Evolutionary conservation across 1,140 invertebrate genomes (phyloP).

Genomic region (Cataglyphis hispanica): DNA sequence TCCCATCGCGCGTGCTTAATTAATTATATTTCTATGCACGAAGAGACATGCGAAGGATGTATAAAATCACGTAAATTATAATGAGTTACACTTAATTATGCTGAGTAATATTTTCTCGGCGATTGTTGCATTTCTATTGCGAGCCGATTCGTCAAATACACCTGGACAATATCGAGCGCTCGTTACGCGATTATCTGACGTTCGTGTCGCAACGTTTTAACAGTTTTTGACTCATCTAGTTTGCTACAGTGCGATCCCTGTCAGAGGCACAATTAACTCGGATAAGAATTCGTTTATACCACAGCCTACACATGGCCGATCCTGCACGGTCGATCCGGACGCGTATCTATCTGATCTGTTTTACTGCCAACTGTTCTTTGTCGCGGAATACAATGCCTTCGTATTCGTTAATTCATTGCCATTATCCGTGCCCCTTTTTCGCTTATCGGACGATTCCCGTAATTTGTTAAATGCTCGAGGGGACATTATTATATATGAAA

Average conservation of each 20-base stretch:
- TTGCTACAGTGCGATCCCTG: slow-evolving; percentile 21
- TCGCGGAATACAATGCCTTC: slow-evolving; percentile 33
- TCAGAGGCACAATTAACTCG: slow-evolving; percentile 60
- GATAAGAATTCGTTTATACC: slow-evolving; percentile 69
- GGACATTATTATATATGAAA: not conserved
- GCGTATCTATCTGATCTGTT: slow-evolving; percentile 56
- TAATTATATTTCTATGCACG: slow-evolving; percentile 20
- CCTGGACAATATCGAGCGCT: slow-evolving; percentile 20
- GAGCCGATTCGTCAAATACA: not conserved
- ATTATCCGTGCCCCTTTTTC: slow-evolving; percentile 14
- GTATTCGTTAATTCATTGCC: slow-evolving; percentile 38
- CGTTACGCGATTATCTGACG: slow-evolving; percentile 37
- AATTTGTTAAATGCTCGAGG: slow-evolving; percentile 43
- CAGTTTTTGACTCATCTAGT: slow-evolving; percentile 71
- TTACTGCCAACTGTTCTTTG: slow-evolving; percentile 55
- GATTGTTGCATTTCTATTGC: not conserved
- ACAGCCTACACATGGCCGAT: slow-evolving; percentile 29
- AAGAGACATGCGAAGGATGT: not conserved
- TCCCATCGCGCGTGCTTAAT: not conserved
- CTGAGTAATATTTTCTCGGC: not conserved
- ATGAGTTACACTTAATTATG: not conserved
- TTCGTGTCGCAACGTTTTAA: slow-evolving; percentile 61
- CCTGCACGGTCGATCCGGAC: not conserved
- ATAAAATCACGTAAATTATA: not conserved
- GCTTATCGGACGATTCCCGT: not conserved